phyloP scores from a whole-genome alignment of 2,113 vertebrate genomes.

The Oplegnathus fasciatus region DNA sequence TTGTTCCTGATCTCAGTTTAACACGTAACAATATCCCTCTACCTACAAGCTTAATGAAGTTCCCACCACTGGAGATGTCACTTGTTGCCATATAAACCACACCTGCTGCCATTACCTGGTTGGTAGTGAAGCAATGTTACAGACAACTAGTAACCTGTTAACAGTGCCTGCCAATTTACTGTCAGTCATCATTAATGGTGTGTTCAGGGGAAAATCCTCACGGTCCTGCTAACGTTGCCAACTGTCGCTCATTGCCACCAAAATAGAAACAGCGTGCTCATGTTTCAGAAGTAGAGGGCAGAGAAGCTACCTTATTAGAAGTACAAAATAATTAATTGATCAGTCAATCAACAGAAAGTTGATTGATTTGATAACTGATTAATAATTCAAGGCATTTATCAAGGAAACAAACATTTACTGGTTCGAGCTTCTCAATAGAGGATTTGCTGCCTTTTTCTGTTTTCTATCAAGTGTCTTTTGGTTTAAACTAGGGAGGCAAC shows the following conservation, averaged over 20 bases:
- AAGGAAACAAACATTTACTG: no score
- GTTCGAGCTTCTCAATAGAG: neutral
- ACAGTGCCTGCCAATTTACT: neutral
- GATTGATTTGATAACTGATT: neutral
- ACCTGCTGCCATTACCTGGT: neutral
- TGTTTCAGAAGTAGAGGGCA: neutral
- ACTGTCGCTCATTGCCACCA: no score
- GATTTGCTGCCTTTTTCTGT: neutral
- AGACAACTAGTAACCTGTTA: neutral
- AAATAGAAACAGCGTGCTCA: neutral
- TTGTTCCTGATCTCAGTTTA: neutral
- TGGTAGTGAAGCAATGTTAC: neutral
- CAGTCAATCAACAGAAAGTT: neutral
- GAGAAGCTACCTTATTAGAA: neutral
- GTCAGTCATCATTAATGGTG: neutral
- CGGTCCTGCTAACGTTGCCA: neutral
- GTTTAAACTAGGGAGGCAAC: neutral
- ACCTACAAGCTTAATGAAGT: neutral
- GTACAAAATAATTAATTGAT: neutral
- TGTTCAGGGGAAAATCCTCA: neutral
- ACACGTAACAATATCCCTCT: neutral
- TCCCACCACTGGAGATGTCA: neutral
- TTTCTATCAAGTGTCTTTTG: neutral
- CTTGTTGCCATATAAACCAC: neutral
- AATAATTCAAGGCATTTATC: neutral